Base-by-base conservation (phyloP, 1,140 invertebrate species). In the Musca vetustissima region DNA sequence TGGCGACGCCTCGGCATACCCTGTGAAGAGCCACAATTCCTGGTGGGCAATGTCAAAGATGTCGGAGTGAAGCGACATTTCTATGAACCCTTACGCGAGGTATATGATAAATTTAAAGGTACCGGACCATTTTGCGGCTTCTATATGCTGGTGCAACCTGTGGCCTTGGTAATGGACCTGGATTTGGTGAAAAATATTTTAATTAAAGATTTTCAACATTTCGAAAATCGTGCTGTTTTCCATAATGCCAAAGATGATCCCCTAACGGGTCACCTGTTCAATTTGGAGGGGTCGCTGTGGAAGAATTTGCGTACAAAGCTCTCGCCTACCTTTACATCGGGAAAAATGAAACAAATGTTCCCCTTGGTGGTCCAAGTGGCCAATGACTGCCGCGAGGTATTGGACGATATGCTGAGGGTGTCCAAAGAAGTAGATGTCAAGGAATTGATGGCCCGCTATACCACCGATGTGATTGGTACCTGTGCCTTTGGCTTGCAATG, bases 381-480 rank as follows among this genome's bases (percentile, higher is more conserved):
- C 4, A 70, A 81, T 0, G 74, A 74, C 50, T 75, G 83, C 71
- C 76, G 83, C 32, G 19, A 64, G 1, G 47, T 47, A 9, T 65
- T 80, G 19, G 70, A 52, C 19, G 21, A 19, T 7, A 9, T 49
- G 55, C 11, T 78, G 66, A 65, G 72, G 2, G 64, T 59, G 6
- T 32, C 22, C n/a, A 8, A 2, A 1, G 2, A 65, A 70, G 50
- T 88, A 0, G 86, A 89, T 72, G 82, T 88, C 24, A 86, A 87
- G 15, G 86, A 90, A 22, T 72, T 88, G 2, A 84, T 87, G 59
- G 85, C 85, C 0, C 84, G 85, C 61, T 90, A 85, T 70, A 86
- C 87, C 0, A 89, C 88, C 55, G 89, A 90, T 76, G 80, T 86
- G 1, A 87, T 87, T 36, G 85, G 85, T 0, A 83, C 79, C 7